A percentile compares a stretch with the other conserved stretches of the same genome.
phyloP scores from a whole-genome alignment of 2,113 vertebrate genomes.

The Myrmecophaga tridactyla region DNA sequence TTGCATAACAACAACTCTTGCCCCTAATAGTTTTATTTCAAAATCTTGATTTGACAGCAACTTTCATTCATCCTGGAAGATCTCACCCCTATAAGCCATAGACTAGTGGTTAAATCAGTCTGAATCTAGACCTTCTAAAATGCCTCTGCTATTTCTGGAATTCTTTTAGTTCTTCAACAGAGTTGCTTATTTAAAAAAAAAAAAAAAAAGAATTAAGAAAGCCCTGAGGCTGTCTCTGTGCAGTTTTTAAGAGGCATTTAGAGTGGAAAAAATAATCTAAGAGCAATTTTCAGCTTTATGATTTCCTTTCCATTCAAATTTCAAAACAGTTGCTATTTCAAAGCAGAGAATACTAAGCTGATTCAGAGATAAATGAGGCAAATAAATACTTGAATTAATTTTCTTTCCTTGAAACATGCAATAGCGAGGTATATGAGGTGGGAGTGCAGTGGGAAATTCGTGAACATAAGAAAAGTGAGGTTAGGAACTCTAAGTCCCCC shows the following conservation, averaged over 20 bases:
- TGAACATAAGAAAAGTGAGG: background rate
- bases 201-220: no score
- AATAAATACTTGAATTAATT: background rate
- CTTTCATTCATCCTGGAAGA: background rate
- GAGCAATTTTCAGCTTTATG: background rate
- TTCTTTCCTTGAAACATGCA: background rate
- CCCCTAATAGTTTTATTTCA: background rate
- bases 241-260: constrained; percentile 8
- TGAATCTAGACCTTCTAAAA: background rate
- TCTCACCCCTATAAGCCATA: background rate
- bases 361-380: background rate
- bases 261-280: background rate
- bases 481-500: background rate
- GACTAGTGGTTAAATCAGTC: background rate
- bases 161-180: constrained; percentile 34
- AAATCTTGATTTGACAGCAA: background rate
- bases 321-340: background rate
- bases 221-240: background rate
- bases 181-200: background rate
- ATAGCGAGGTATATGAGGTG: background rate
- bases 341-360: constrained; percentile 41
- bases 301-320: constrained; percentile 10
- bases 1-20: background rate
- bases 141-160: background rate
- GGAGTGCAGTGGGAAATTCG: background rate